Evolutionary conservation across 1,140 invertebrate species (phyloP).

Genomic region (Brachionus rubens): DNA sequence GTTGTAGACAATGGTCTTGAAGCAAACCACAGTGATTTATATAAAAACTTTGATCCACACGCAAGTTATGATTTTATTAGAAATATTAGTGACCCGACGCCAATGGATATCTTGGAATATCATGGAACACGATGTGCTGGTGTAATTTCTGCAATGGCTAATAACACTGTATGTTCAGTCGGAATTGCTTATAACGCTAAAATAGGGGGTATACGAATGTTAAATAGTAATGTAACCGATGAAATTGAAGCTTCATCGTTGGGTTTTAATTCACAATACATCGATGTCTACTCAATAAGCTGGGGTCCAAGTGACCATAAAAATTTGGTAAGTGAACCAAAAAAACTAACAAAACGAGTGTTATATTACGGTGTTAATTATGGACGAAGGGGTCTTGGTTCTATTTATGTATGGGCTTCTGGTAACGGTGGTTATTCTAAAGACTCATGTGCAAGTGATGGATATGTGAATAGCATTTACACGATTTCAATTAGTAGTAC

Average conservation of each 20-base stretch:
- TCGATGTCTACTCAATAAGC: constrained; percentile 60
- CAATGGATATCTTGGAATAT: constrained; percentile 61
- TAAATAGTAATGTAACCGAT: constrained; percentile 96
- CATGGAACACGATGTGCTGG: constrained; percentile 98
- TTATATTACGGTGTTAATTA: constrained; percentile 92
- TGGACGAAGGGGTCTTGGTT: constrained; percentile 87
- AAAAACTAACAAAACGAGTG: constrained; percentile 84
- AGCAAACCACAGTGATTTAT: constrained; percentile 59
- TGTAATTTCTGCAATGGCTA: constrained; percentile 91
- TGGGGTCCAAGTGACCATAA: constrained; percentile 73
- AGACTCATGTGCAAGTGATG: constrained; percentile 97
- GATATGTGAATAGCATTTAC: constrained; percentile 97
- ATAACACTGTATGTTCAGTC: constrained; percentile 92
- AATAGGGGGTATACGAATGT: constrained; percentile 91
- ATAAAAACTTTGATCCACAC: constrained; percentile 80
- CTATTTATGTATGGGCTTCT: constrained; percentile 98
- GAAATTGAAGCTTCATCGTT: constrained; percentile 91
- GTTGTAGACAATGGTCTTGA: constrained; percentile 62
- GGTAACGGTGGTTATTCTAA: constrained; percentile 92
- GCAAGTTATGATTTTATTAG: constrained; percentile 96
- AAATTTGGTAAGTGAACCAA: constrained; percentile 94
- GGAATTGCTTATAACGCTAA: constrained; percentile 88
- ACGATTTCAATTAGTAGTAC: constrained; percentile 94
- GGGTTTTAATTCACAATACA: constrained; percentile 74
- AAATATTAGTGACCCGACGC: constrained; percentile 66